Conservation (phyloP, 2,888 invertebrate genomes). For the Rhamnusium bicolor region DNA sequence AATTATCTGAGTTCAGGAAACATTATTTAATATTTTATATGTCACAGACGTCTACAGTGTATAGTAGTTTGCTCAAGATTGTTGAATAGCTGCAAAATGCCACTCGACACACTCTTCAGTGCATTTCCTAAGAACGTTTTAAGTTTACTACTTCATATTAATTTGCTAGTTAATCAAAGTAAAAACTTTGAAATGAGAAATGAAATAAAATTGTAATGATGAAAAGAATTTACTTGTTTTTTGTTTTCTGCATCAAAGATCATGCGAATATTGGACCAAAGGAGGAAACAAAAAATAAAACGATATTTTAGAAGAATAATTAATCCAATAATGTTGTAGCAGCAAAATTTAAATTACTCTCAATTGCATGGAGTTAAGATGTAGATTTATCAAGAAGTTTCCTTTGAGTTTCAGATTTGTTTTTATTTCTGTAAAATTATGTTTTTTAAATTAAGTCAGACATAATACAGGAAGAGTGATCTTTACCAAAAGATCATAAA, state of each 20-base stretch:
- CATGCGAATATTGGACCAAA: not conserved
- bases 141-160: not conserved
- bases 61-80: not conserved
- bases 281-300: conserved; percentile 10
- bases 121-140: not conserved
- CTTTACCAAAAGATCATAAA: not conserved
- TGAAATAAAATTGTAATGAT: not conserved
- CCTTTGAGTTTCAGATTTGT: conserved; percentile 16
- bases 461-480: not conserved
- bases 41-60: not conserved
- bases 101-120: not conserved
- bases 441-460: not conserved
- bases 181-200: not conserved
- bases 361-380: conserved; percentile 5
- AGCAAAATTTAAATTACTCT: conserved; percentile 28
- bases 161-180: not conserved
- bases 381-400: conserved; percentile 18
- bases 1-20: not conserved
- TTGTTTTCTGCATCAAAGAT: not conserved
- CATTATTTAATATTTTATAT: not conserved
- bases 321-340: conserved; percentile 33
- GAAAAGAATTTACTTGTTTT: not conserved
- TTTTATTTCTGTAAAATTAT: conserved; percentile 5
- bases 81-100: not conserved
- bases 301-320: conserved; percentile 24